Conservation (phyloP, 2,888 invertebrate species). For the Lasioglossum figueresi region DNA sequence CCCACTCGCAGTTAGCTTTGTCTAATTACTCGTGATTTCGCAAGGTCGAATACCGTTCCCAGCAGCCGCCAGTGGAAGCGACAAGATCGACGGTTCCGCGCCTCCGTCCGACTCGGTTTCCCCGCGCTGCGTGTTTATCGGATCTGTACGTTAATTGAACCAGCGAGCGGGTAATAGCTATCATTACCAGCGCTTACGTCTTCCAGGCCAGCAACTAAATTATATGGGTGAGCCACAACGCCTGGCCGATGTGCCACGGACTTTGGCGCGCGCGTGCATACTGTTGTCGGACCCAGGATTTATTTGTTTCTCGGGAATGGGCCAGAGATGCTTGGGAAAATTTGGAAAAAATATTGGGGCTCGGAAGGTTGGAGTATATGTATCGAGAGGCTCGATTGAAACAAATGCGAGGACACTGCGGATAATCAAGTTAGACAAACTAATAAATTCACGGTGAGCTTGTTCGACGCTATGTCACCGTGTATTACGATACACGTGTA, state of each 20-base stretch:
- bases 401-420: too few relatives aligned
- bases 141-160: conserved; percentile 61
- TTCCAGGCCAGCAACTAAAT: conserved; percentile 54
- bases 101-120: conserved; percentile 27
- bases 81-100: conserved; percentile 52
- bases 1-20: conserved; percentile 1
- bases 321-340: not conserved
- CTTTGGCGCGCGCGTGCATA: conserved; percentile 7
- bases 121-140: conserved; percentile 46
- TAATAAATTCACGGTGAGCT: too few relatives aligned
- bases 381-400: not conserved
- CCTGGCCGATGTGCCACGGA: conserved; percentile 7
- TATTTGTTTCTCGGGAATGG: not conserved
- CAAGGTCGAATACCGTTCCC: conserved; percentile 50
- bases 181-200: conserved; percentile 57
- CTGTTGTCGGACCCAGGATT: conserved; percentile 9
- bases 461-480: not conserved
- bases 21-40: conserved; percentile 55
- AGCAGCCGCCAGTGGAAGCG: conserved; percentile 41
- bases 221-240: conserved; percentile 45
- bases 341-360: too few relatives aligned
- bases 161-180: conserved; percentile 56
- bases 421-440: too few relatives aligned
- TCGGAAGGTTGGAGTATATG: not conserved
- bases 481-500: not conserved